These are phyloP conservation scores for Anableps anableps DNA, from an alignment of 2,797 vertebrate genomes.

Conservation along the genomic window DNA sequence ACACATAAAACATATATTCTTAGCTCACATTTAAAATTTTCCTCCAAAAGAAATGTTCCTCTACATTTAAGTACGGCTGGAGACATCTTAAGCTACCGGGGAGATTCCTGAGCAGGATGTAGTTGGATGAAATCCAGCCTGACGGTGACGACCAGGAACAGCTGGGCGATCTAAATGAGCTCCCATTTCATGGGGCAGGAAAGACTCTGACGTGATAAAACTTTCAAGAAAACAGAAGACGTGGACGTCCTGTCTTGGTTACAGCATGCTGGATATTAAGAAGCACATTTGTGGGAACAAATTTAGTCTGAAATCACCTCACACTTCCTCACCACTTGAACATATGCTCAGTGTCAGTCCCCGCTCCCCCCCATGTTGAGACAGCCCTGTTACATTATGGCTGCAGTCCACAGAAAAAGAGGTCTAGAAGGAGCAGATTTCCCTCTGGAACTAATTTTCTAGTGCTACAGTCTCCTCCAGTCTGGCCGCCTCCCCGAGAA, in stretches of 20 bases:
- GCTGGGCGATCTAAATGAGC: conserved; percentile 50
- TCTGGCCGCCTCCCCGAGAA: conserved; percentile 74
- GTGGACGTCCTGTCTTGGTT: conserved; percentile 52
- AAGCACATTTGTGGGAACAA: conserved; percentile 49
- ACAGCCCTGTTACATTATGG: conserved; percentile 65
- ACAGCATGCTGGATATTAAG: conserved; percentile 50
- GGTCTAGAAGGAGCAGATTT: conserved; percentile 69
- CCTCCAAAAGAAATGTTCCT: not conserved
- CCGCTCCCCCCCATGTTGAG: conserved; percentile 50
- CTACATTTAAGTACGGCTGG: not conserved
- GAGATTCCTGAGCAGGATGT: not conserved
- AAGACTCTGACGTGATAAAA: conserved; percentile 38
- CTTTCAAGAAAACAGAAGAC: conserved; percentile 44
- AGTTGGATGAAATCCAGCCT: conserved; percentile 42
- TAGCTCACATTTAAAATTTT: not conserved
- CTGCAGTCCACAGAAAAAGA: conserved; percentile 54
- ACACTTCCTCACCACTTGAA: conserved; percentile 69
- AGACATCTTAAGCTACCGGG: not conserved
- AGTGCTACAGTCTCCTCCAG: conserved; percentile 74
- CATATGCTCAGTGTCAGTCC: conserved; percentile 65
- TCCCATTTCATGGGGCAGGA: conserved; percentile 47
- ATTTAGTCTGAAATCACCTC: conserved; percentile 57
- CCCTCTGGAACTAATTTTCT: conserved; percentile 87
- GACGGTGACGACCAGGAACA: conserved; percentile 56
- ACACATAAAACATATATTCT: not conserved